Evolutionary conservation across 2,888 invertebrate species (phyloP).

Genomic region (Prostheceraeus crozeri): DNA sequence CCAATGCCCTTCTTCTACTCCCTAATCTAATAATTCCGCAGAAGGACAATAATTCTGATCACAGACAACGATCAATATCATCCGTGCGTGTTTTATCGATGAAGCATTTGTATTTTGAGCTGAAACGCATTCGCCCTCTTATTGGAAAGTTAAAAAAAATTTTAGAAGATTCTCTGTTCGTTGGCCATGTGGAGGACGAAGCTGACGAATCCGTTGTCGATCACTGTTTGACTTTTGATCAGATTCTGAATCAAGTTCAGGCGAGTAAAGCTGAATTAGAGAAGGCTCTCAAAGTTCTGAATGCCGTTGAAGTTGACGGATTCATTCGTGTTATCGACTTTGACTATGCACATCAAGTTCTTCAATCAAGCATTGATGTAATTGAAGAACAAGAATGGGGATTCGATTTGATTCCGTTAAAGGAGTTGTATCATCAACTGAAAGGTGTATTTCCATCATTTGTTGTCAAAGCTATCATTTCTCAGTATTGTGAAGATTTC

Average conservation of each 20-base stretch:
- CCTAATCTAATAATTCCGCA: neutral
- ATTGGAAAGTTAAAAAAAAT: neutral
- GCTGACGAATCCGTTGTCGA: too few species aligned
- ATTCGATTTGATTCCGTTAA: neutral
- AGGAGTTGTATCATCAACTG: neutral
- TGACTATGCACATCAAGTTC: constrained; percentile 15
- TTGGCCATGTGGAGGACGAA: constrained; percentile 16
- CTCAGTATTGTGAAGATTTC: neutral
- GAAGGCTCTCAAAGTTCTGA: neutral
- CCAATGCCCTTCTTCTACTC: constrained; percentile 10
- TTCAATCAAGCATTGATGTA: constrained; percentile 21
- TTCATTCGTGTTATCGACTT: constrained; percentile 1
- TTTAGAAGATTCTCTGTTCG: constrained; percentile 9
- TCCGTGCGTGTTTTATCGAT: neutral
- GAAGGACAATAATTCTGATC: neutral
- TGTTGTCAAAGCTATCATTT: neutral
- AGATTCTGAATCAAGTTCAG: constrained; percentile 3
- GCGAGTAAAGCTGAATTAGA: constrained; percentile 4
- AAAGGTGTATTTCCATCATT: neutral
- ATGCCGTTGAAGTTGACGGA: neutral
- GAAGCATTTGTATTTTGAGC: neutral
- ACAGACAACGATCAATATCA: neutral
- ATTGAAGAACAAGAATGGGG: constrained; percentile 16
- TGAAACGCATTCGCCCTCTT: neutral
- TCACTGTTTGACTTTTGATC: neutral